Conservation (phyloP, 2,888 invertebrate species). For the Tetanocera ferruginea region DNA sequence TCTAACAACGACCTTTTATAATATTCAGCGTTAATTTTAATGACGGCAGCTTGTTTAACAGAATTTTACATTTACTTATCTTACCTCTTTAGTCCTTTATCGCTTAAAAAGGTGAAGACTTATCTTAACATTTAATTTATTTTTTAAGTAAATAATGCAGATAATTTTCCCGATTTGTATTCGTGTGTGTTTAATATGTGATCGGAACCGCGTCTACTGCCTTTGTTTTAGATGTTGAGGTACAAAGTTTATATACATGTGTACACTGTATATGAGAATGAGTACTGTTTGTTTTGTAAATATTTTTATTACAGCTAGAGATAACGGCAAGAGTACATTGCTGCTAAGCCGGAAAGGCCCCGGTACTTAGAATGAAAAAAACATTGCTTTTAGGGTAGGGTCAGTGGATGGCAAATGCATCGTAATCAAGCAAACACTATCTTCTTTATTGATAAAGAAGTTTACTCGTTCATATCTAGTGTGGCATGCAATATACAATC, state of each 20-base stretch:
- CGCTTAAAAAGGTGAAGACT: conserved; percentile 29
- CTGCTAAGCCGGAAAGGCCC: conserved; percentile 36
- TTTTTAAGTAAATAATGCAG: conserved; percentile 27
- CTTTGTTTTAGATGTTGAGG: conserved; percentile 19
- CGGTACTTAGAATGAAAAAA: conserved; percentile 18
- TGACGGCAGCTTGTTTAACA: conserved; percentile 63
- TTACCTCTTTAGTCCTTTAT: conserved; percentile 35
- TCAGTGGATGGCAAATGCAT: conserved; percentile 9
- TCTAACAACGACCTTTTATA: neutral
- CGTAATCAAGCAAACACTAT: conserved; percentile 6
- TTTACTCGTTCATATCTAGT: conserved; percentile 23
- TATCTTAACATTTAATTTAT: conserved; percentile 25
- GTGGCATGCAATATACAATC: conserved; percentile 56
- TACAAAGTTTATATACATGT: neutral
- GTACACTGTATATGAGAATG: neutral
- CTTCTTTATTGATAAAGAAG: conserved; percentile 21
- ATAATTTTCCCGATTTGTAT: conserved; percentile 19
- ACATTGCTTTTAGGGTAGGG: conserved; percentile 47
- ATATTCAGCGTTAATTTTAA: conserved; percentile 60
- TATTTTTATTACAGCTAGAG: conserved; percentile 3
- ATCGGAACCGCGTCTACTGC: neutral
- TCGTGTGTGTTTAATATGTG: neutral
- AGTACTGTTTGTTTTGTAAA: conserved; percentile 21
- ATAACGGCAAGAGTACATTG: conserved; percentile 5
- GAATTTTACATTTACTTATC: conserved; percentile 37